These are phyloP conservation scores for Harlomillsia oculata DNA, from an alignment of 1,140 invertebrate species.

Conservation along the genomic window DNA sequence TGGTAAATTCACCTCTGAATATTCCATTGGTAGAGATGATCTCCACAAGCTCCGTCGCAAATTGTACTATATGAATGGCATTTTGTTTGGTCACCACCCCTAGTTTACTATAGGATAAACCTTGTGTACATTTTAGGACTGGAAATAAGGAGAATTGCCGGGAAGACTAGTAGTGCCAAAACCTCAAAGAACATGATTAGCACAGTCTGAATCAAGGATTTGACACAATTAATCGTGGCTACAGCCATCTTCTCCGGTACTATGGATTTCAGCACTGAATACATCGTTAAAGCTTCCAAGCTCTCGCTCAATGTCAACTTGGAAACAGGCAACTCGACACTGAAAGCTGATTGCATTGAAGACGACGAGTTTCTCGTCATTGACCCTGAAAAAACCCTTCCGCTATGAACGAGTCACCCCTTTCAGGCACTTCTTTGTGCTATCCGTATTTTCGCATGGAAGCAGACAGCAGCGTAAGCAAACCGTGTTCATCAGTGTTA, in stretches of 20 bases:
- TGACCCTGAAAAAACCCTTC: too few species aligned
- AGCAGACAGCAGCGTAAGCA: too few species aligned
- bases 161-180: conserved; percentile 5
- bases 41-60: too few species aligned
- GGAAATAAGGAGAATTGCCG: neutral
- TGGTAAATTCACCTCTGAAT: too few species aligned
- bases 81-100: too few species aligned
- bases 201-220: neutral
- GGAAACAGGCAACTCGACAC: conserved; percentile 1
- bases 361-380: too few species aligned
- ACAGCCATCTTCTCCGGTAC: conserved; percentile 8
- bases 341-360: conserved; percentile 8
- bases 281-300: conserved; percentile 6
- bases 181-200: conserved; percentile 10
- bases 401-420: too few species aligned
- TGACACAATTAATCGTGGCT: neutral
- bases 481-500: too few species aligned
- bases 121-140: neutral
- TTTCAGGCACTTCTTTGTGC: too few species aligned
- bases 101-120: conserved; percentile 1
- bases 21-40: too few species aligned
- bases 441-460: too few species aligned
- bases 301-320: conserved; percentile 1
- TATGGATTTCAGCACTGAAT: conserved; percentile 2
- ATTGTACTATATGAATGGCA: too few species aligned